Conservation (phyloP, 2,888 invertebrate species). For the Machimus atricapillus region DNA sequence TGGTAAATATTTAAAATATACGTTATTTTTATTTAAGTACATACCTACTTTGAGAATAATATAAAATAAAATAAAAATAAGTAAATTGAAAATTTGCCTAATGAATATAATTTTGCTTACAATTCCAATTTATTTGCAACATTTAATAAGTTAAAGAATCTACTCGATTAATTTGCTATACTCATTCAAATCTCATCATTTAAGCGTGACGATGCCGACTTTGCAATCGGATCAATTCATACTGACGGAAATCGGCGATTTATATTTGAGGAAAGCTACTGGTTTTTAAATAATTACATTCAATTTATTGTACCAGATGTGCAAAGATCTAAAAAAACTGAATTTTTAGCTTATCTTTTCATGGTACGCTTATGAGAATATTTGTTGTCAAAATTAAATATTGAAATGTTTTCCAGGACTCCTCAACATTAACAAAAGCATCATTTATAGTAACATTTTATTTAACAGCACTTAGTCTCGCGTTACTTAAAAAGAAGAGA, state of each 20-base stretch:
- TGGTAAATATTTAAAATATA: slow-evolving; percentile 14
- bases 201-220: slow-evolving; percentile 41
- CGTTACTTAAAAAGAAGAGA: background rate
- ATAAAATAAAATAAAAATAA: too few species aligned
- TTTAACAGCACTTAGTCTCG: background rate
- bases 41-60: too few species aligned
- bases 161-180: background rate
- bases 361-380: background rate
- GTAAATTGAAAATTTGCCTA: too few species aligned
- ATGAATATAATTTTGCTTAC: too few species aligned
- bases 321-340: background rate
- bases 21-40: too few species aligned
- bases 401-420: background rate
- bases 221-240: slow-evolving; percentile 43
- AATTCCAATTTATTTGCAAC: too few species aligned
- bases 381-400: background rate
- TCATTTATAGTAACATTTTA: slow-evolving; percentile 29
- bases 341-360: background rate
- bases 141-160: too few species aligned
- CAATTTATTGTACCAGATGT: slow-evolving; percentile 36
- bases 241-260: slow-evolving; percentile 15
- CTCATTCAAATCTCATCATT: background rate
- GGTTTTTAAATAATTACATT: slow-evolving; percentile 42
- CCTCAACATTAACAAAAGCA: slow-evolving; percentile 3
- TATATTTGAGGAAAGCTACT: slow-evolving; percentile 37